Base-by-base conservation (phyloP, 35 echinoderm and acorn worm genomes). In the Lytechinus pictus region DNA sequence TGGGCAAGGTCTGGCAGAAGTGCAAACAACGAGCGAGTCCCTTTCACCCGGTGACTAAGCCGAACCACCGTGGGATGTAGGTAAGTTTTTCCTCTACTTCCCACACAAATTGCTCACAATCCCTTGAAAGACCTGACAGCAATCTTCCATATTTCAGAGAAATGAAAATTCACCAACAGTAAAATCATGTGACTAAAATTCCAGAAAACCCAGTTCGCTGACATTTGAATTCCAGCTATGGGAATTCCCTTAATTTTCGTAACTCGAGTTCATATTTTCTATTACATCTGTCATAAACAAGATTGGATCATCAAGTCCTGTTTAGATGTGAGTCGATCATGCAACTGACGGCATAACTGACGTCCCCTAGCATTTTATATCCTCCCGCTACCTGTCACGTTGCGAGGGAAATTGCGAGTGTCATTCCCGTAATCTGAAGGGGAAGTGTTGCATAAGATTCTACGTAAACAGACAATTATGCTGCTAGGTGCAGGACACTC, bases 361-460 rank as follows among this genome's bases (percentile, higher is more conserved):
- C n/a, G n/a, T 79, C 66, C n/a, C 16, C 16, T 19, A 24, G 66
- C 21, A 24, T 24, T 79, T 79, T 79, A 79, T 79, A 79, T 79
- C 66, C 66, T 24, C 14, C 16, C 16, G 6, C 12, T 24, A 79
- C 16, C 66, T 79, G 19, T 79, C 66, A n/a, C 16, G 66, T 79
- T 79, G 19, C 19, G 19, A 79, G n/a, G 66, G 66, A 79, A 79
- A 79, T 79, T 79, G 66, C 66, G 2, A 79, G 66, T 79, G 66
- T 79, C 66, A 79, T 6, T 79, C 66, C 66, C 66, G 1, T 79
- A 79, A 79, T 79, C 19, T 24, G 66, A 24, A 33, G 29, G 52
- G 88, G 88, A 90, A 90, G 88, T 90, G 52, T 90, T 90, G n/a
- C 88, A 10, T 90, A 90, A 90, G 88, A 52, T 90, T 90, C 88